phyloP scores from a whole-genome alignment of 2,113 vertebrate genomes.

The Tachysurus fulvidraco region DNA sequence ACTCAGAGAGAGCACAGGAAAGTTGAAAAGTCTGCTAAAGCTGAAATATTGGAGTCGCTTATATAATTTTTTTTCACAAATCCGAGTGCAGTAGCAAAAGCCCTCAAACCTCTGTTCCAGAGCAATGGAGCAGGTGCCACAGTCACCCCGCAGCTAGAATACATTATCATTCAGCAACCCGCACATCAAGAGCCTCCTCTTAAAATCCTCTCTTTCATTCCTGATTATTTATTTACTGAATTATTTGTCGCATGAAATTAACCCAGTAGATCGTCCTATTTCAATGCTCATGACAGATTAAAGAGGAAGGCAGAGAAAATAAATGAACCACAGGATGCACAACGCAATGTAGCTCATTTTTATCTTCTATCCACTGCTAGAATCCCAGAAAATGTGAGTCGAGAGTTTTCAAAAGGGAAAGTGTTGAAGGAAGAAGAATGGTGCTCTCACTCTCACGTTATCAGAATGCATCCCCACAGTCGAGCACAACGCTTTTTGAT shows the following conservation, averaged over 20 bases:
- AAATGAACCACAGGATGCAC: conserved; percentile 18
- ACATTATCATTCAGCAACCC: conserved; percentile 66
- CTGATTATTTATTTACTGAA: conserved; percentile 64
- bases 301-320: conserved; percentile 38
- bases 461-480: conserved; percentile 28
- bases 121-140: conserved; percentile 65
- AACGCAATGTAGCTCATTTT: neutral
- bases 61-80: conserved; percentile 14
- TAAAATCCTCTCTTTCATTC: conserved; percentile 65
- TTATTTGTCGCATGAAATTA: conserved; percentile 73
- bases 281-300: conserved; percentile 63
- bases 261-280: conserved; percentile 62
- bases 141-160: conserved; percentile 66
- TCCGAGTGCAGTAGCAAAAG: neutral
- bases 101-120: conserved; percentile 32
- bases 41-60: conserved; percentile 5
- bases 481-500: conserved; percentile 33
- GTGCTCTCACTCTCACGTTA: conserved; percentile 11
- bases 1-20: neutral
- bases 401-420: conserved; percentile 36
- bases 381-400: conserved; percentile 18
- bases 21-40: conserved; percentile 14
- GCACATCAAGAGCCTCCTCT: conserved; percentile 61
- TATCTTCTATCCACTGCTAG: neutral
- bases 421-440: conserved; percentile 24